Evolutionary conservation across 2,888 invertebrate genomes (phyloP), one percentile per base, ranked within the genome.

Genomic region (Andrena marginata): DNA sequence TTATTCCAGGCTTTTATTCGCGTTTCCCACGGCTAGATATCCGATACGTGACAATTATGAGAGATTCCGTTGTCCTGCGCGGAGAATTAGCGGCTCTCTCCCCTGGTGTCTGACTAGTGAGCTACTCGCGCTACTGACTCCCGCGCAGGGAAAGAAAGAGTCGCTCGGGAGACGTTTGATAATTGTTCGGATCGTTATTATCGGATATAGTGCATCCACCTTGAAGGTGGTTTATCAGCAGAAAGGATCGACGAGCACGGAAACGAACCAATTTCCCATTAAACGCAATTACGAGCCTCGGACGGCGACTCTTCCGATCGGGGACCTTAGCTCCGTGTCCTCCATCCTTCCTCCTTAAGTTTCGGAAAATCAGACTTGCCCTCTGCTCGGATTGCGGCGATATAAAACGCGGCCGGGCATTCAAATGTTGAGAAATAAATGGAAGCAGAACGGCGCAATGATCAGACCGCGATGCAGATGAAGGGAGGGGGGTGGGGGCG

Each of bases 371-470:
- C 68, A 49, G 63, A 72, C 59, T 51, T 29, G n/a, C 60, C 23
- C 26, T 51, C 31, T 8, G 23, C 65, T 56, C 35, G 67, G 42
- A 31, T 60, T 6, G 0, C 2, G 3, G 29, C 23, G 81, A 75
- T 72, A 68, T 54, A 63, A 56, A 56, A 72, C 51, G 60, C 67
- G 67, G 59, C 70, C 31, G 69, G 54, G 10, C 74, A 54, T 77
- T 82, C 76, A 54, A 77, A 80, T 79, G 71, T 73, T 80, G 88
- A 82, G 64, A 84, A 85, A 87, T 87, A 87, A 87, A 87, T 87
- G 81, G 80, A 80, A 64, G 80, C 76, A 13, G 77, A 71, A 26
- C 56, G 65, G 56, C 54, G 54, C 73, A 63, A 67, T 78, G 79
- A 85, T 79, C 63, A 76, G 56, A 62, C 68, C 63, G 70, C 73